These are phyloP conservation scores for Denticeps clupeoides DNA, from an alignment of 2,797 vertebrate genomes.

Conservation along the genomic window DNA sequence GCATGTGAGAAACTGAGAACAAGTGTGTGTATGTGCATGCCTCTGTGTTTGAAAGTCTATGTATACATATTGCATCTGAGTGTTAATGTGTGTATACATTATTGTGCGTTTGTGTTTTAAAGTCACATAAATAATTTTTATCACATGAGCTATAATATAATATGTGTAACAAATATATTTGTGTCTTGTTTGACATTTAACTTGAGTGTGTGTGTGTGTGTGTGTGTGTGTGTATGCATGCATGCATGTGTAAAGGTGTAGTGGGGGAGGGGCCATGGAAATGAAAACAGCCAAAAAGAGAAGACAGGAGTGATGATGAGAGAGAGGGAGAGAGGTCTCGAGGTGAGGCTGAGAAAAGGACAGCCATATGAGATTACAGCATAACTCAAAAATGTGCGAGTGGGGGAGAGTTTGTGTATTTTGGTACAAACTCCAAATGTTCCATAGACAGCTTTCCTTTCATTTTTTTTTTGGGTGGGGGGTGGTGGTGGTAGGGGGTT, in stretches of 20 bases:
- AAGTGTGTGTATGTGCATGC: background rate
- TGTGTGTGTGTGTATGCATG: background rate
- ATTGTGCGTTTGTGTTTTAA: too few species aligned
- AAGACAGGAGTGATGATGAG: conserved; percentile 11
- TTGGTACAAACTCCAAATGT: conserved; percentile 57
- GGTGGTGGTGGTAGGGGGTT: too few species aligned
- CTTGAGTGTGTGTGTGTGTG: background rate
- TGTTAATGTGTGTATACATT: background rate
- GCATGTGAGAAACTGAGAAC: background rate
- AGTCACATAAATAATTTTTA: too few species aligned
- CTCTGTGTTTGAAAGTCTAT: too few species aligned
- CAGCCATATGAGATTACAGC: conserved; percentile 67
- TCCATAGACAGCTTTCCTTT: conserved; percentile 51
- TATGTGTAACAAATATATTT: too few species aligned
- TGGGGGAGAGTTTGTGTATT: conserved; percentile 51
- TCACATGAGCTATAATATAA: too few species aligned
- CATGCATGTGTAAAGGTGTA: background rate
- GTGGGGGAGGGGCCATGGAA: conserved; percentile 2
- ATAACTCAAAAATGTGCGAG: conserved; percentile 59
- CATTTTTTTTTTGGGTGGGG: background rate
- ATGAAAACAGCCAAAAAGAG: conserved; percentile 17
- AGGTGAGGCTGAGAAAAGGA: conserved; percentile 55
- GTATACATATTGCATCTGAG: background rate
- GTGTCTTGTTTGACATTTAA: too few species aligned
- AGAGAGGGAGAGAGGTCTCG: conserved; percentile 40